These are phyloP conservation scores for Drosophila paramelanica DNA, from an alignment of 2,888 invertebrate species.

Conservation along the genomic window DNA sequence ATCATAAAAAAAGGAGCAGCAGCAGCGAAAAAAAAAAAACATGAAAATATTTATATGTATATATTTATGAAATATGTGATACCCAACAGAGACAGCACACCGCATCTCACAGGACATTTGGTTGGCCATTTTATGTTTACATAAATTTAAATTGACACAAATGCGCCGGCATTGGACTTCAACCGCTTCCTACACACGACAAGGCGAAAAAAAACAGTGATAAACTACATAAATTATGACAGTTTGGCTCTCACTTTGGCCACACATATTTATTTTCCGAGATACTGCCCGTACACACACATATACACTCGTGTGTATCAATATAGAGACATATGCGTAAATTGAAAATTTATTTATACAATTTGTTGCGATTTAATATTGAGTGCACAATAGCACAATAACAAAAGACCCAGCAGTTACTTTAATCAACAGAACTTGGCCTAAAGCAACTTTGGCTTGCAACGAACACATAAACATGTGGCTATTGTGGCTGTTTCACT, in stretches of 20 bases:
- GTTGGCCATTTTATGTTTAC: constrained; percentile 73
- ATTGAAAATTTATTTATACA: constrained; percentile 63
- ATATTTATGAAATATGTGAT: constrained; percentile 40
- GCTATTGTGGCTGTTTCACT: constrained; percentile 33
- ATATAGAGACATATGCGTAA: constrained; percentile 21
- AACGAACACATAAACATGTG: constrained; percentile 25
- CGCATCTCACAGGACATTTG: constrained; percentile 53
- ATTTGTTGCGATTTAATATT: constrained; percentile 49
- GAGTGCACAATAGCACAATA: constrained; percentile 14
- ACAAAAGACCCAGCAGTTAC: constrained; percentile 27
- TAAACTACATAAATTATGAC: constrained; percentile 75
- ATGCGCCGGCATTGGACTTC: constrained; percentile 56
- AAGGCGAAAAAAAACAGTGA: constrained; percentile 41
- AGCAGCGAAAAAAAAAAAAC: constrained; percentile 23
- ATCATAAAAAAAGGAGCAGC: constrained; percentile 64
- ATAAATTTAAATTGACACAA: constrained; percentile 80
- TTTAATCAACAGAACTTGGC: constrained; percentile 61
- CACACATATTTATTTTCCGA: constrained; percentile 11
- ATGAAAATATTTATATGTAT: constrained; percentile 20
- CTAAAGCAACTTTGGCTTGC: constrained; percentile 41
- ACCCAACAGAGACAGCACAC: constrained; percentile 5
- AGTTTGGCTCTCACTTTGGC: constrained; percentile 25
- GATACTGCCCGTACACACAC: neutral
- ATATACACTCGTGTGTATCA: constrained; percentile 9
- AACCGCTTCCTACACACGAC: constrained; percentile 14